Base-by-base conservation (phyloP, 2,888 invertebrate species). In the Watsonalla binaria region DNA sequence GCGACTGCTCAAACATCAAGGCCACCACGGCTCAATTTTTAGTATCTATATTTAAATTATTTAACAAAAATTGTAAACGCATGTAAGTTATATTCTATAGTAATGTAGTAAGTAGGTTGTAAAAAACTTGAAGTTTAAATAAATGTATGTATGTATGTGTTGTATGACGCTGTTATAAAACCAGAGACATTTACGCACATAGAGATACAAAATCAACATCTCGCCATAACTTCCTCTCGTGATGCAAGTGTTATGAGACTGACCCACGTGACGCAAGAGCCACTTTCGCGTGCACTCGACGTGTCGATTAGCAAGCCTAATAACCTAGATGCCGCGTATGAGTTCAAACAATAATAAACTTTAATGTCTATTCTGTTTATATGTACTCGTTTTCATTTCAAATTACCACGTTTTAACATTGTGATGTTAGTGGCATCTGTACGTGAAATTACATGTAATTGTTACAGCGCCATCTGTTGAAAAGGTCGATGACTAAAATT, bases 251-350 rank as follows among this genome's bases (percentile, higher is more conserved):
- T 84, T 84, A 81, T 81, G 83, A 82, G 82, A 79, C 69, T 78
- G 82, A 82, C 84, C 80, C 70, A 80, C 60, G 65, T 89, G 88
- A 89, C 66, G 89, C 80, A 89, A 89, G 83, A 83, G 76, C 79
- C 72, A 84, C 88, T 88, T 89, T 89, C 86, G 79, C 86, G 78
- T 78, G 76, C 60, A 70, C 62, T 65, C 54, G 66, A 76, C 74
- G 79, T 80, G 80, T 77, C 78, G 79, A 75, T 70, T 71, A 65
- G 71, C 74, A 76, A 72, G 78, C 80, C 80, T 74, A 79, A 75
- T 87, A 86, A 89, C 89, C 88, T 75, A 86, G 76, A 85, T 87
- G 72, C 54, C 51, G 24, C 46, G 51, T 58, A 59, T 65, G 63
- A 51, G 62, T 61, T 63, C 70, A 76, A 51, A 64, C 75, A 63